phyloP scores from a whole-genome alignment of 2,113 vertebrate species.

The Tragelaphus buxtoni region DNA sequence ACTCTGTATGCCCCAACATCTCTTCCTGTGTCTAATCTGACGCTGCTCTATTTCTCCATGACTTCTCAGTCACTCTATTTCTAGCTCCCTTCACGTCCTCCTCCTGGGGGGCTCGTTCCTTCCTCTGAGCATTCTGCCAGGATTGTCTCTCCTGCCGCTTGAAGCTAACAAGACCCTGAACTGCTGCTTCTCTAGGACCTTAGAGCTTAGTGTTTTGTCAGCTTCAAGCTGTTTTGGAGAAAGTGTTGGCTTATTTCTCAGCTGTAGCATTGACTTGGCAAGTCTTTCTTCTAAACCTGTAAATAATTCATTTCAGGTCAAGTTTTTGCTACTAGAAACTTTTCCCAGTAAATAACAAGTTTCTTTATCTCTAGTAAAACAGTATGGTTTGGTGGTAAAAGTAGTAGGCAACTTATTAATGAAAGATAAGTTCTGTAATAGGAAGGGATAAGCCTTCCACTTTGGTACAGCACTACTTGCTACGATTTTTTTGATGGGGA shows the following conservation, averaged over 20 bases:
- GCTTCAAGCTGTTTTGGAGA: conserved; percentile 68
- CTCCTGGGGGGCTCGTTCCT: not conserved
- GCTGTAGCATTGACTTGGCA: conserved; percentile 65
- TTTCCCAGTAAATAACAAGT: conserved; percentile 59
- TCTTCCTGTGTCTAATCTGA: not conserved
- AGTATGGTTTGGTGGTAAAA: conserved; percentile 29
- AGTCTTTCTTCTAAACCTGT: conserved; percentile 64
- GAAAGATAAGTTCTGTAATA: conserved; percentile 50
- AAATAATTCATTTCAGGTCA: conserved; percentile 69
- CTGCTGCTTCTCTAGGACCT: conserved; percentile 41
- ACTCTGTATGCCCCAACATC: not conserved
- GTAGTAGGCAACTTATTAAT: conserved; percentile 52
- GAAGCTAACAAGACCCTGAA: conserved; percentile 57
- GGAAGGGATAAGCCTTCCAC: conserved; percentile 1
- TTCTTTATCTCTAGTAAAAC: conserved; percentile 37
- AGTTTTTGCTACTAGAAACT: conserved; percentile 64
- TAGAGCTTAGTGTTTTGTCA: conserved; percentile 64
- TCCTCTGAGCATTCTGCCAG: conserved; percentile 8
- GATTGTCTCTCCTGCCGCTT: conserved; percentile 38
- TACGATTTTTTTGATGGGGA: not conserved
- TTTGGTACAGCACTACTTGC: not conserved
- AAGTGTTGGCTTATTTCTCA: conserved; percentile 68
- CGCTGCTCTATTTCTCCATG: not conserved
- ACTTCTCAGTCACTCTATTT: not conserved
- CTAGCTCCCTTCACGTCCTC: not conserved